These are phyloP conservation scores for Pristionchus entomophagus DNA, from an alignment of 2,888 invertebrate species.

Conservation along the genomic window DNA sequence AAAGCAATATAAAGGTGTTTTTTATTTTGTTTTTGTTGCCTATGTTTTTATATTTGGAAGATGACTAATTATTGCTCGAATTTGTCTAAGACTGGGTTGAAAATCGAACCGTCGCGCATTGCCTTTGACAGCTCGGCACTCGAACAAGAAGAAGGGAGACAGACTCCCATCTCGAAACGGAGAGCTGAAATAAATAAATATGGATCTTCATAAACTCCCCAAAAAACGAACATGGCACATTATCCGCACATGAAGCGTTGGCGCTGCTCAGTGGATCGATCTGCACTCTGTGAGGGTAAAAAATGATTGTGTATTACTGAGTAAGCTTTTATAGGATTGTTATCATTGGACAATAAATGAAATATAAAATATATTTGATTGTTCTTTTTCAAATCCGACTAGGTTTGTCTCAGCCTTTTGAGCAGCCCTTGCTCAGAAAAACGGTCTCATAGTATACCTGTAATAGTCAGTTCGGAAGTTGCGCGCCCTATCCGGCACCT, in stretches of 20 bases:
- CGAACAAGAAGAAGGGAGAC: neutral
- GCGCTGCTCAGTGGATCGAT: neutral
- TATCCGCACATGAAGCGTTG: neutral
- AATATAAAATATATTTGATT: neutral
- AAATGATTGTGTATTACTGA: too few species aligned
- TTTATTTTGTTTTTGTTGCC: too few species aligned
- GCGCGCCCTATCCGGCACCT: neutral
- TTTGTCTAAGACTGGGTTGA: too few species aligned
- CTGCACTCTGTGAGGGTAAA: neutral
- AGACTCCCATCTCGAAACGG: neutral
- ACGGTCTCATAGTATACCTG: neutral
- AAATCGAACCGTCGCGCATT: neutral
- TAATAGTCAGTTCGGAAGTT: constrained; percentile 3
- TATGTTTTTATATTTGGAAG: neutral
- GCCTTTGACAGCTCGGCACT: neutral
- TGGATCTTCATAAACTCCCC: neutral
- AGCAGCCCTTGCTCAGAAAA: too few species aligned
- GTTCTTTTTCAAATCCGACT: neutral
- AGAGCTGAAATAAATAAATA: neutral
- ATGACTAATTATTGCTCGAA: too few species aligned
- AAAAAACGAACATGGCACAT: neutral
- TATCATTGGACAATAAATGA: too few species aligned
- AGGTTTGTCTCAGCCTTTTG: too few species aligned
- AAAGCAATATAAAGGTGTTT: too few species aligned
- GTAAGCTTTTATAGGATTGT: too few species aligned